A percentile compares a stretch with the other conserved stretches of the same genome.
phyloP scores from a whole-genome alignment of 1,140 invertebrate species.

The Leguminivora glycinivorella region DNA sequence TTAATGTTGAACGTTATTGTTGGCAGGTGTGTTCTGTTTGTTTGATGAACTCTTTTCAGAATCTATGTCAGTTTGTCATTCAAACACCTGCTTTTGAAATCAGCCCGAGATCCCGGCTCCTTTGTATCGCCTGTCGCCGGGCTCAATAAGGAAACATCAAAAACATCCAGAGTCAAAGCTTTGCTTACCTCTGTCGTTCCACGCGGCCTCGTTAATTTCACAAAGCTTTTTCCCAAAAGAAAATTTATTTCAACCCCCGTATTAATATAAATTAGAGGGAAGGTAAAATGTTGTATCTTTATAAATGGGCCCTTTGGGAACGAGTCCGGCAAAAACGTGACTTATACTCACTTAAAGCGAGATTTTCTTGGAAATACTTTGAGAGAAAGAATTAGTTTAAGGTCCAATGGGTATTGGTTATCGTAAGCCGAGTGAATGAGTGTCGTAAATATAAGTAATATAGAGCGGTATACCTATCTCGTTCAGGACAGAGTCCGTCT shows the following conservation, averaged over 20 bases:
- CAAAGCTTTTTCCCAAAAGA: slow-evolving; percentile 19
- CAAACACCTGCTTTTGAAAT: slow-evolving; percentile 4
- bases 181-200: slow-evolving; percentile 21
- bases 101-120: background rate
- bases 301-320: slow-evolving; percentile 9
- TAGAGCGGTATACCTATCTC: background rate
- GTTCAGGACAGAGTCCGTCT: background rate
- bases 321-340: background rate
- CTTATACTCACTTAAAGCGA: slow-evolving; percentile 1
- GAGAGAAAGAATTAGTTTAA: slow-evolving; percentile 12
- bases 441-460: background rate
- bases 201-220: slow-evolving; percentile 1
- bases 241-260: slow-evolving; percentile 15
- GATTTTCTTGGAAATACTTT: slow-evolving; percentile 4
- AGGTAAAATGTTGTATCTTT: slow-evolving; percentile 18
- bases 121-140: slow-evolving; percentile 19
- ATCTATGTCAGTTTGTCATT: background rate
- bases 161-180: background rate
- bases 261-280: slow-evolving; percentile 25
- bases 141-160: slow-evolving; percentile 13
- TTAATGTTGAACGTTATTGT: no score
- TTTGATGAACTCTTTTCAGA: background rate
- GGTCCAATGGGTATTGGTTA: slow-evolving; percentile 11
- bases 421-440: slow-evolving; percentile 4
- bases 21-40: no score